A percentile compares a stretch with the other conserved stretches of the same genome.
phyloP scores from a whole-genome alignment of 2,888 invertebrate species.

The Byasa hedistus region DNA sequence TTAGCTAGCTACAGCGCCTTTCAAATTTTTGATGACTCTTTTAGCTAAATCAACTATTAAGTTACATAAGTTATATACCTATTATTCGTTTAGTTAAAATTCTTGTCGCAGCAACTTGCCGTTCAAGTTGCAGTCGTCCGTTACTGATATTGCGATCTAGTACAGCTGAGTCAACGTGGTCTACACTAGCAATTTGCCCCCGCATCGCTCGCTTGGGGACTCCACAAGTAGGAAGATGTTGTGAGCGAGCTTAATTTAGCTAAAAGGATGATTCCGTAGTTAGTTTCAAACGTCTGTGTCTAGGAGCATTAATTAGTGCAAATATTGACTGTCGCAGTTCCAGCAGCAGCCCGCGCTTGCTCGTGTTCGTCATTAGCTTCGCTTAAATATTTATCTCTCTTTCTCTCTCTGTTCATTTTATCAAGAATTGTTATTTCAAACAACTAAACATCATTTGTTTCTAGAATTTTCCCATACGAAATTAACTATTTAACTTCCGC shows the following conservation, averaged over 20 bases:
- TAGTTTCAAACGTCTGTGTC: constrained; percentile 13
- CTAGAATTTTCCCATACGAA: too few species aligned
- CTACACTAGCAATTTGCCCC: constrained; percentile 3
- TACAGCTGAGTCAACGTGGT: not conserved
- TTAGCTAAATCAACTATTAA: too few species aligned
- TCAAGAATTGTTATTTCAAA: too few species aligned
- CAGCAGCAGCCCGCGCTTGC: not conserved
- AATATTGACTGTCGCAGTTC: constrained; percentile 10
- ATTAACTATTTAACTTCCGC: too few species aligned
- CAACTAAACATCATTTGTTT: too few species aligned
- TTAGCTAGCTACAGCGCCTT: too few species aligned
- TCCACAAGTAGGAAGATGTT: not conserved
- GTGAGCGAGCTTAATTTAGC: constrained; percentile 16
- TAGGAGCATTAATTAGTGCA: constrained; percentile 15
- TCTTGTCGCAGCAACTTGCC: too few species aligned
- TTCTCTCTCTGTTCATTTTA: not conserved
- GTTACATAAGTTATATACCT: too few species aligned
- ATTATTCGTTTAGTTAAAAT: too few species aligned
- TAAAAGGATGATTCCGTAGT: constrained; percentile 23
- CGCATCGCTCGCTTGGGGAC: not conserved
- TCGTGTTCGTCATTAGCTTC: not conserved
- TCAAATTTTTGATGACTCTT: too few species aligned
- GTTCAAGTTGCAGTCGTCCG: not conserved
- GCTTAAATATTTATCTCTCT: not conserved
- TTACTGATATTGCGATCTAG: not conserved